These are phyloP conservation scores for Xestoiulus laeticollis DNA, from an alignment of 2,888 invertebrate genomes.

Conservation along the genomic window DNA sequence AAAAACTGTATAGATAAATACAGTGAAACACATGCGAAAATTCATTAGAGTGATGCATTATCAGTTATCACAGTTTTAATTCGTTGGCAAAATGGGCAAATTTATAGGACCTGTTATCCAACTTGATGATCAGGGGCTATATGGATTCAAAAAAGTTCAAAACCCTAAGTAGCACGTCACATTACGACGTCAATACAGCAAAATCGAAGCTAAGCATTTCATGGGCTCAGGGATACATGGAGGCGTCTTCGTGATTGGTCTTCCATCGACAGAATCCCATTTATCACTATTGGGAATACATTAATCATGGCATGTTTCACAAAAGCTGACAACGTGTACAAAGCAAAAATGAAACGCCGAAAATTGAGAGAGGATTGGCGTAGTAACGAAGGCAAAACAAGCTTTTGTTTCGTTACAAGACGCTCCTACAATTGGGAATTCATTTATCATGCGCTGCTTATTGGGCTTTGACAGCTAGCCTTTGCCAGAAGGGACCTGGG, in stretches of 20 bases:
- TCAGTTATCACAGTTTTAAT: not conserved
- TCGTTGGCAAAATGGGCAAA: not conserved
- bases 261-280: slow-evolving; percentile 45
- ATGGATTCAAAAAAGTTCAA: not conserved
- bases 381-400: slow-evolving; percentile 50
- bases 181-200: not conserved
- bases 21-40: too few species aligned
- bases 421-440: slow-evolving; percentile 50
- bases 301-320: slow-evolving; percentile 53
- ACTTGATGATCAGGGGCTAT: not conserved
- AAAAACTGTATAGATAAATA: too few species aligned
- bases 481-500: slow-evolving; percentile 42
- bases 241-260: slow-evolving; percentile 32
- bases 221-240: not conserved
- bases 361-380: slow-evolving; percentile 50
- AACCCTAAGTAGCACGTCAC: not conserved
- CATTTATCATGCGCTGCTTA: slow-evolving; percentile 52
- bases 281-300: slow-evolving; percentile 53
- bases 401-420: slow-evolving; percentile 50
- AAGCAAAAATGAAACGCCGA: slow-evolving; percentile 51
- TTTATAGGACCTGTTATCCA: not conserved
- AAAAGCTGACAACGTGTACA: slow-evolving; percentile 50
- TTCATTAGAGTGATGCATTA: too few species aligned
- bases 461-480: slow-evolving; percentile 52
- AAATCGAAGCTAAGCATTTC: not conserved